Base-by-base conservation (phyloP, 1,140 invertebrate species). In the Cherax destructor region DNA sequence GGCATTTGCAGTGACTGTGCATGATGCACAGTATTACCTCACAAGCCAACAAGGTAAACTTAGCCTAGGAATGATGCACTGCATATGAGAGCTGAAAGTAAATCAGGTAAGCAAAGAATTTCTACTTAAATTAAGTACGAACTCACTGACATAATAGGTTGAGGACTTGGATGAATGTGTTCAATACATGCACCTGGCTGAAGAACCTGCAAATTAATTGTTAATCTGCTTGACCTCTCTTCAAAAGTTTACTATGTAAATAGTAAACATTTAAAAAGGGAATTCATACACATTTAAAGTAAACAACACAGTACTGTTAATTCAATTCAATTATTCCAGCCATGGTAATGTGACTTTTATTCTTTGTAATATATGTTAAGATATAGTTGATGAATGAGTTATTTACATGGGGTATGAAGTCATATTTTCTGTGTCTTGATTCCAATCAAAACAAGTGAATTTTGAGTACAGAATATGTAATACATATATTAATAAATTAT, bases 71-170 rank as follows among this genome's bases (percentile, higher is more conserved):
- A 30, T 65, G 16, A 18, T 65, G 24, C 6, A 30, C 9, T 9
- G n/a, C 24, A 30, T 30, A 74, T 30, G 7, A 30, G 21, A 30
- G 61, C 81, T n/a, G 90, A 47, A 30, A 30, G 41, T 59, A n/a
- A 47, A 86, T 50, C 83, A 77, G 11, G 56, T 50, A 78, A 79
- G 83, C 61, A 52, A 56, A 72, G 11, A 24, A 30, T 77, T 65
- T 65, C 61, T 83, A 95, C 56, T 61, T 65, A 41, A 21, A 61
- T 41, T n/a, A 83, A 65, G n/a, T 3, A 59, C 50, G 6, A 72
- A 87, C 85, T 87, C 85, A 87, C 85, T 79, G 85, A 78, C 52
- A 61, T 61, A 18, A 78, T 30, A 87, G 85, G 85, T 79, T 56
- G 85, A 18, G 47, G 85, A 52, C 74, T n/a, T 79, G 78, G 74